Conservation (phyloP, 2,888 invertebrate species). For the Myathropa florea region DNA sequence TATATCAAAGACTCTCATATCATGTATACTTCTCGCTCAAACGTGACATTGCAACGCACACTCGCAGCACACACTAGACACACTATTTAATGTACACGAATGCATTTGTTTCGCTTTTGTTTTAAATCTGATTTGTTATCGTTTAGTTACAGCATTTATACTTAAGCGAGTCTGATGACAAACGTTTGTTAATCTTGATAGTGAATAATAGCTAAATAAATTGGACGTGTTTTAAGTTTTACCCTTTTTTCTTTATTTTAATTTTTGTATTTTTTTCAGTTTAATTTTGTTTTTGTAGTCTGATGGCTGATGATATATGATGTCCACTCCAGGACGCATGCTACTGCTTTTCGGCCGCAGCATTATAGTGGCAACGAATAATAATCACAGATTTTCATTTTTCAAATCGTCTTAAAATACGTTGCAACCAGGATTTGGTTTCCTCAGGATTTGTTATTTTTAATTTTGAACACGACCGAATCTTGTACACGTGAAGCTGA, state of each 20-base stretch:
- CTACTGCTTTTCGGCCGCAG: too few relatives aligned
- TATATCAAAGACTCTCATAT: slow-evolving; percentile 13
- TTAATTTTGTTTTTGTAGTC: neutral
- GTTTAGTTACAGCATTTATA: slow-evolving; percentile 10
- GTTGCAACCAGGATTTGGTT: too few relatives aligned
- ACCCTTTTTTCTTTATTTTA: neutral
- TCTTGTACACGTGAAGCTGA: too few relatives aligned
- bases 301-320: neutral
- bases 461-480: too few relatives aligned
- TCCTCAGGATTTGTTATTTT: too few relatives aligned
- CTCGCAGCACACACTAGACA: slow-evolving; percentile 5
- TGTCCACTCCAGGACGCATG: too few relatives aligned
- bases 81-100: neutral
- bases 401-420: too few relatives aligned
- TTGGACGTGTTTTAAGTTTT: slow-evolving; percentile 38
- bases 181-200: slow-evolving; percentile 31
- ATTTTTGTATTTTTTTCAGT: neutral
- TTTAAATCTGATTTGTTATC: slow-evolving; percentile 1
- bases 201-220: slow-evolving; percentile 52
- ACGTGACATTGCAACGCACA: neutral
- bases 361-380: too few relatives aligned
- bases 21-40: neutral
- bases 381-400: too few relatives aligned
- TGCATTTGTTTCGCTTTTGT: neutral
- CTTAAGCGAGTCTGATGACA: slow-evolving; percentile 25